These are phyloP conservation scores for Rhopalosiphum nymphaeae DNA, from an alignment of 2,888 invertebrate genomes.

Conservation along the genomic window DNA sequence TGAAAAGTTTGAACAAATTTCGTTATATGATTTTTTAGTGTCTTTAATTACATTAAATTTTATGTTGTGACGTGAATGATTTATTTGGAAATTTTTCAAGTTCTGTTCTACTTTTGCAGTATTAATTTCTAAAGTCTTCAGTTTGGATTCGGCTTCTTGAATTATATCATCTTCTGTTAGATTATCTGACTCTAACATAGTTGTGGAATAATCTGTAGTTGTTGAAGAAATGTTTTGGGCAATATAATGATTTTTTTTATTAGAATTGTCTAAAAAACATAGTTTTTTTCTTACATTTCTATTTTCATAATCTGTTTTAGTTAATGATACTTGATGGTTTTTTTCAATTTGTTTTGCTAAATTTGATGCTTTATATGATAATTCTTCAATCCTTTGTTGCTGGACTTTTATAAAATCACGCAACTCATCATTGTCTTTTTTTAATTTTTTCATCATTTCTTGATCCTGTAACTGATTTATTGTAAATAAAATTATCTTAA, in stretches of 20 bases:
- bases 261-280: background rate
- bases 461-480: constrained; percentile 15
- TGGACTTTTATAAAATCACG: constrained; percentile 49
- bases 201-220: constrained; percentile 70
- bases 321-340: background rate
- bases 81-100: constrained; percentile 71
- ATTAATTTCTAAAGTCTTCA: constrained; percentile 75
- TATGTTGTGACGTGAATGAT: background rate
- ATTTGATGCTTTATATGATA: constrained; percentile 31
- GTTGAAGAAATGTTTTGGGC: constrained; percentile 67
- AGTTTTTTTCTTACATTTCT: constrained; percentile 48
- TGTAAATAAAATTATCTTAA: background rate
- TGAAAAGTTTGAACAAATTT: constrained; percentile 46
- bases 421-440: constrained; percentile 49
- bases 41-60: background rate
- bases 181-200: constrained; percentile 66
- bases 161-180: constrained; percentile 70
- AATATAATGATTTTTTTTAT: background rate
- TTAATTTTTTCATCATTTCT: constrained; percentile 50
- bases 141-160: constrained; percentile 73
- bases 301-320: background rate
- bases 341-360: constrained; percentile 54
- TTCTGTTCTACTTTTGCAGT: constrained; percentile 75
- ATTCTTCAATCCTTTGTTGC: constrained; percentile 47
- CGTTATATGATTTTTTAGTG: background rate